Conservation (phyloP, 2,797 vertebrate species). For the Karalla daura region DNA sequence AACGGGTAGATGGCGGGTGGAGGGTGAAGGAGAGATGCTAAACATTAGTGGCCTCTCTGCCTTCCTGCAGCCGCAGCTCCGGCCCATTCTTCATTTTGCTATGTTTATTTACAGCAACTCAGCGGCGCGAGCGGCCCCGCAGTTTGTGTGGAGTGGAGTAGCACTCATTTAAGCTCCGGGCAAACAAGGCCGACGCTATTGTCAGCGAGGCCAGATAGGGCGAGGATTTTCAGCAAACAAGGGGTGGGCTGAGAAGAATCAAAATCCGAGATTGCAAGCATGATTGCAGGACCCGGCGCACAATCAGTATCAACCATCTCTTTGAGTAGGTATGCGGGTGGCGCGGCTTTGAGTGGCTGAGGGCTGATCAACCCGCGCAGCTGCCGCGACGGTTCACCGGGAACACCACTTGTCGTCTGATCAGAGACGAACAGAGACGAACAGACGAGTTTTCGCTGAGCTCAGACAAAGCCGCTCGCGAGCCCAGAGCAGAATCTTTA, state of each 20-base stretch:
- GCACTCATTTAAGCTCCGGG: constrained; percentile 27
- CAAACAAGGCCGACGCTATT: constrained; percentile 28
- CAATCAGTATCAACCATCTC: constrained; percentile 2
- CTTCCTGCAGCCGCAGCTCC: constrained; percentile 49
- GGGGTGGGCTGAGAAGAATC: background rate
- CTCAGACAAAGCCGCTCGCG: background rate
- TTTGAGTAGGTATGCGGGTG: background rate
- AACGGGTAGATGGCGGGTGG: constrained; percentile 41
- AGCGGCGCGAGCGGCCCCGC: constrained; percentile 18
- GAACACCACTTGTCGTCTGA: background rate
- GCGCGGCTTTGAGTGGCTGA: background rate
- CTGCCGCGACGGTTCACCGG: constrained; percentile 3
- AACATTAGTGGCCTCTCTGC: constrained; percentile 69
- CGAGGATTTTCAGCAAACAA: constrained; percentile 9
- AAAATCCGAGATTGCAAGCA: background rate
- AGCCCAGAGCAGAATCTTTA: background rate
- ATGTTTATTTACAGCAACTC: constrained; percentile 54
- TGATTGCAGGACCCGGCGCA: background rate
- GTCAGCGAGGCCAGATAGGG: constrained; percentile 5
- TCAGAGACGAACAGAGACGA: background rate
- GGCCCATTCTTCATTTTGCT: constrained; percentile 26
- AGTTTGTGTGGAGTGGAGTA: constrained; percentile 5
- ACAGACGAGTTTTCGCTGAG: background rate
- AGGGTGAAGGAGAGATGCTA: constrained; percentile 57
- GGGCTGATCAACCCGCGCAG: background rate